These are phyloP conservation scores for Hyaena hyaena DNA, from an alignment of 2,113 vertebrate species.

Conservation along the genomic window DNA sequence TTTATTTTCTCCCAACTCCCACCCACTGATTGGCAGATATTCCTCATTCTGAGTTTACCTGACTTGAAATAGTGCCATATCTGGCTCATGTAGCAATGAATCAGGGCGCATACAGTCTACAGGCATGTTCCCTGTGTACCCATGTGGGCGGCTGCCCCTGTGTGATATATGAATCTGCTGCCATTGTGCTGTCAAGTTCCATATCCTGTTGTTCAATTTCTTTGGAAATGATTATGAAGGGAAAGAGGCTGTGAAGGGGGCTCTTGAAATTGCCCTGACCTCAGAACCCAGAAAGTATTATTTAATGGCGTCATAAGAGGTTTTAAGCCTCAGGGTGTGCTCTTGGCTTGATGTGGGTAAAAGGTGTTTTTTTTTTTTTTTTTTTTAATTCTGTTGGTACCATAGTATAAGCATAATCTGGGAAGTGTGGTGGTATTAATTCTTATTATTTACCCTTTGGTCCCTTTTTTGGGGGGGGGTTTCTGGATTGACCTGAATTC, in stretches of 20 bases:
- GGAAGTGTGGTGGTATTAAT: constrained; percentile 36
- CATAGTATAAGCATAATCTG: neutral
- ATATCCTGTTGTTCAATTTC: constrained; percentile 32
- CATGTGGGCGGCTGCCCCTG: constrained; percentile 55
- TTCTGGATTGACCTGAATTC: neutral
- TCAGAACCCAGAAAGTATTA: constrained; percentile 23
- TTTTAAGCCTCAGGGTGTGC: constrained; percentile 42
- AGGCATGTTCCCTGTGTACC: constrained; percentile 52
- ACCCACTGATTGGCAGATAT: constrained; percentile 7
- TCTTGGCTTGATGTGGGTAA: constrained; percentile 44
- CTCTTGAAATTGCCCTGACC: constrained; percentile 45
- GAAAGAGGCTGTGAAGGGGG: neutral
- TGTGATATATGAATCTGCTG: constrained; percentile 58
- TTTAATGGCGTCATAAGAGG: constrained; percentile 37
- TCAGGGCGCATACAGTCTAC: constrained; percentile 45
- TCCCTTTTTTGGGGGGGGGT: neutral
- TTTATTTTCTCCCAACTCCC: neutral
- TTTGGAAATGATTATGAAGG: constrained; percentile 60
- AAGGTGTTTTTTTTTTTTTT: constrained; percentile 25
- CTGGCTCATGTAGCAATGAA: constrained; percentile 63
- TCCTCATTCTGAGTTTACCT: constrained; percentile 61
- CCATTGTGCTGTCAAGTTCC: constrained; percentile 60
- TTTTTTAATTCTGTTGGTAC: neutral
- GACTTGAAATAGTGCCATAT: constrained; percentile 69
- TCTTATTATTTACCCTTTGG: constrained; percentile 32